Base-by-base conservation (phyloP, 2,888 invertebrate genomes). In the Thecophora atra region DNA sequence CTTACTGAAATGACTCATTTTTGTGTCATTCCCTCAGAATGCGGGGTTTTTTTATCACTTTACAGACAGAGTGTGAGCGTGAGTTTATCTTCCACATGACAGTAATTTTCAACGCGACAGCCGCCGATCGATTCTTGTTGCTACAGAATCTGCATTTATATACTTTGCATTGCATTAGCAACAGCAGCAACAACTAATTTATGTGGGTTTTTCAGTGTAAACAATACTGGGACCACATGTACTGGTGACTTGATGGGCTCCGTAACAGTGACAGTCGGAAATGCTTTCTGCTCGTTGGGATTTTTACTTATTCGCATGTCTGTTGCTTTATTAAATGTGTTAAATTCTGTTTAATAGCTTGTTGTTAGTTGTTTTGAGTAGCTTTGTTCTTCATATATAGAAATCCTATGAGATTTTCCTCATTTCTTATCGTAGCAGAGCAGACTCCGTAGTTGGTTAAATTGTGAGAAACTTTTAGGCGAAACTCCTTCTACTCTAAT, bases 211-310 rank as follows among this genome's bases (percentile, higher is more conserved):
- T 47, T 47, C 1, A 47, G 37, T 37, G 30, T 24, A 7, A 64
- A 64, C 64, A 64, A 42, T 64, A 21, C 47, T 56, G 56, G 68
- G 68, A 68, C 56, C 58, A 68, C 68, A 68, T 68, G 58, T 44
- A 44, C 58, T n/a, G 68, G 17, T 26, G 44, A 21, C 37, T 24
- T 42, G 58, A 54, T 44, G 68, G 26, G 13, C 21, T 24, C 30
- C 13, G n/a, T 24, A 66, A 19, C 28, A 52, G 26, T 8, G 13
- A 63, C 42, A 19, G 63, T 44, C 42, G 51, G 15, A 54, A 66
- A 13, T 28, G 52, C 52, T 44, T 19, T 42, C 19, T n/a, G 17
- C 13, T 17, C 37, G 37, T 8, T 37, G 37, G 6, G 6, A 37
- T 37, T 11, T 37, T 3, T 11, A 11, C 3, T 15, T 15, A 47